phyloP scores from a whole-genome alignment of 2,888 invertebrate species.

The Helicoverpa assulta region DNA sequence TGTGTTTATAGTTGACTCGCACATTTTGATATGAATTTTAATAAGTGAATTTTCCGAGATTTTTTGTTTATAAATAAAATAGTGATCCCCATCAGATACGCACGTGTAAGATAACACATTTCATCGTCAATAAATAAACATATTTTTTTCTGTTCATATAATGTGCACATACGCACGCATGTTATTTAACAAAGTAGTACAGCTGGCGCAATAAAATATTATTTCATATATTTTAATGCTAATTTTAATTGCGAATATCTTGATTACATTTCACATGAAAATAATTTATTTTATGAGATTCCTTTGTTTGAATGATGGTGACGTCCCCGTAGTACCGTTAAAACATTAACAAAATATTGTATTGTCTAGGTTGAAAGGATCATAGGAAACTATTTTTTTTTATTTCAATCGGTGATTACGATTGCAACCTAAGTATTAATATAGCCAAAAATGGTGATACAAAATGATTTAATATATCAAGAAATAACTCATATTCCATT shows the following conservation, averaged over 20 bases:
- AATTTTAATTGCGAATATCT: slow-evolving; percentile 49
- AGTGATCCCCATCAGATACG: too few species aligned
- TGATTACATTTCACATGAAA: slow-evolving; percentile 51
- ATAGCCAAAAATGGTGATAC: not conserved
- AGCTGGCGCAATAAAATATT: slow-evolving; percentile 14
- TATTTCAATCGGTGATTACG: slow-evolving; percentile 5
- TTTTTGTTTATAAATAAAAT: not conserved
- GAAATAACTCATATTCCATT: slow-evolving; percentile 24
- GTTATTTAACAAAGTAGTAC: slow-evolving; percentile 15
- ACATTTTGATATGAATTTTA: slow-evolving; percentile 15
- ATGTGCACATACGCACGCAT: too few species aligned
- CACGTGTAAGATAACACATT: too few species aligned
- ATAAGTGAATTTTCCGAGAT: not conserved
- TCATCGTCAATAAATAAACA: too few species aligned
- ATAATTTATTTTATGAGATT: slow-evolving; percentile 58
- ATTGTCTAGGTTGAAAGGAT: slow-evolving; percentile 29
- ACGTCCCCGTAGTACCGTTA: slow-evolving; percentile 38
- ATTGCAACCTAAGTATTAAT: slow-evolving; percentile 12
- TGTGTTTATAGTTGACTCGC: slow-evolving; percentile 27
- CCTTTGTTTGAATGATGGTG: slow-evolving; percentile 47
- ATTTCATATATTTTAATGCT: slow-evolving; percentile 42
- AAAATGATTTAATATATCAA: not conserved
- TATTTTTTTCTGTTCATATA: too few species aligned
- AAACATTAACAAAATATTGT: slow-evolving; percentile 47
- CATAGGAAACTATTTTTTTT: not conserved